phyloP scores from a whole-genome alignment of 2,888 invertebrate genomes.

The Tridacna gigas region DNA sequence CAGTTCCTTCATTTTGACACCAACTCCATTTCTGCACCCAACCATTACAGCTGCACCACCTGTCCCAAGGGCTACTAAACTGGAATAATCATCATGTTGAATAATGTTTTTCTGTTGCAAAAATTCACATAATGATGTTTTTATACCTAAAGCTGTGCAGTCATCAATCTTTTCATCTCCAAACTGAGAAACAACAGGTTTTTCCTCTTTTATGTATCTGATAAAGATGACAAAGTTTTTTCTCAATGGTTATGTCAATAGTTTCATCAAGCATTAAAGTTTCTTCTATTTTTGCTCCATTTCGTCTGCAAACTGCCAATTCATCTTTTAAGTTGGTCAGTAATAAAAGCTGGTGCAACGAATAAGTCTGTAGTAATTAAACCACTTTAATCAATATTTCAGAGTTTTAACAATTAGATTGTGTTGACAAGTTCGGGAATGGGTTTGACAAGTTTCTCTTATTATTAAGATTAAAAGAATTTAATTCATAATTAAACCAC shows the following conservation, averaged over 20 bases:
- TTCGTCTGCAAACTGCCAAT: too few relatives aligned
- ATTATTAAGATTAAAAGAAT: too few relatives aligned
- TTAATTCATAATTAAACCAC: too few relatives aligned
- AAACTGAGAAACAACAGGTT: slow-evolving; percentile 10
- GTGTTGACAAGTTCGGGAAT: too few relatives aligned
- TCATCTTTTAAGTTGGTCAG: too few relatives aligned
- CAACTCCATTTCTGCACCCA: slow-evolving; percentile 26
- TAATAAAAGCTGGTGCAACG: too few relatives aligned
- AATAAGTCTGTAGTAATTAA: too few relatives aligned
- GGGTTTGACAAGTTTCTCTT: too few relatives aligned
- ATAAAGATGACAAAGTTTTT: slow-evolving; percentile 31
- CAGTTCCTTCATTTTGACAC: slow-evolving; percentile 25
- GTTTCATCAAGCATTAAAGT: too few relatives aligned
- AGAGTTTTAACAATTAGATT: too few relatives aligned
- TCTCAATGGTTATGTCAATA: slow-evolving; percentile 5
- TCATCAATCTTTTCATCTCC: slow-evolving; percentile 25
- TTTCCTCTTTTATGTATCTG: slow-evolving; percentile 29
- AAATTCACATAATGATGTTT: slow-evolving; percentile 30
- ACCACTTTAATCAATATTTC: too few relatives aligned
- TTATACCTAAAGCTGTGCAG: slow-evolving; percentile 35
- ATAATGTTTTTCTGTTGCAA: slow-evolving; percentile 18
- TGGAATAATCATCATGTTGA: slow-evolving; percentile 16
- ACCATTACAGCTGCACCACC: slow-evolving; percentile 42
- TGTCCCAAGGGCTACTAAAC: slow-evolving; percentile 28
- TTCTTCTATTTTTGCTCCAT: too few relatives aligned